Base-by-base conservation (phyloP, 1,140 invertebrate genomes). In the Muscidifurax raptorellus region DNA sequence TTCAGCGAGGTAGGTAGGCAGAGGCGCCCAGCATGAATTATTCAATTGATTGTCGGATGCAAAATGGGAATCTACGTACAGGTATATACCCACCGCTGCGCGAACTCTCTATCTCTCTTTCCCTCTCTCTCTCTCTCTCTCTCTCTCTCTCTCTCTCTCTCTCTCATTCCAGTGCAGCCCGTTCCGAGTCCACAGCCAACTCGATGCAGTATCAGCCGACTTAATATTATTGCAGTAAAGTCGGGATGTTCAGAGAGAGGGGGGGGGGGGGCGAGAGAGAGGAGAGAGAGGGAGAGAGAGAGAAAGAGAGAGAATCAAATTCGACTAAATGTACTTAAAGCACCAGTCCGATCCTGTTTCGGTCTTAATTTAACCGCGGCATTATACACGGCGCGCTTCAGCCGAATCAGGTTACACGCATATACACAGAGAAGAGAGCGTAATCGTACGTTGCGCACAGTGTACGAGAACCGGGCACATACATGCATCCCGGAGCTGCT, bases 1-100 rank as follows among this genome's bases (percentile, higher is more conserved):
- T 59, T 22, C 67, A 52, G 32, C 25, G 15, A 47, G 44, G 44
- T 59, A n/a, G 18, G 18, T 59, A n/a, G 22, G 66, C 27, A 27
- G 66, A 69, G 66, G 52, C 47, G 52, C 18, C 52, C 13, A 32
- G 28, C 74, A 82, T 85, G 84, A 81, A 85, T 85, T 81, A 85
- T 85, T 85, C 84, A 85, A 82, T 82, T 64, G 84, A 81, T 77
- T 25, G 52, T 47, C 32, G 71, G 64, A 77, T 71, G 74, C 44
- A 81, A 84, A 84, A 80, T n/a, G 76, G 40, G 30, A 80, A 59
- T 69, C 64, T n/a, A 32, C 15, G 71, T 12, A 22, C n/a, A 80
- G 67, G 44, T 32, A 10, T 32, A 10, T 18, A 59, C 72, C 9
- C n/a, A 36, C 9, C 6, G 15, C 25, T 71, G 15, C n/a, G 25